Evolutionary conservation across 2,888 invertebrate genomes (phyloP), one percentile per base, ranked within the genome.

Genomic region (Anarsia innoxiella): DNA sequence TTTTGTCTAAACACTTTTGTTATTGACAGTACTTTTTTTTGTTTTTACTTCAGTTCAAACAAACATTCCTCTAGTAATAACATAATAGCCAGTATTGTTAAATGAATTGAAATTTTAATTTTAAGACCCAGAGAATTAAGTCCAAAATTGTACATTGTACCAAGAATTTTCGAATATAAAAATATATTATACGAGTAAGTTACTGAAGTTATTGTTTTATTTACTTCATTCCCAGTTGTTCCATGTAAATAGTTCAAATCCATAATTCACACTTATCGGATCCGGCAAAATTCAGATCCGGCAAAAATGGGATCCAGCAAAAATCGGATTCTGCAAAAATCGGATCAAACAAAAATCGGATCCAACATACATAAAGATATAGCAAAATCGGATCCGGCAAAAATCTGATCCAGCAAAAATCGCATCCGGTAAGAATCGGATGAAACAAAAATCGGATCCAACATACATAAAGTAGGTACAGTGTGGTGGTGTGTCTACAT

Each of bases 81-180:
- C 6, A 19, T 23, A 33, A 28, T 37, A 23, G 11, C 12, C 25
- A 25, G 25, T 4, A 25, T 25, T 25, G 25, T 25, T 25, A 25
- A 9, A 4, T n/a, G 19, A 25, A n/a, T n/a, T 35, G 27, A 46
- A 57, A 51, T 59, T 56, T 62, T 59, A 53, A 57, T 66, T 52
- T 49, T 60, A 67, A 68, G 60, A 44, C 51, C 55, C 61, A 54
- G 60, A 57, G 46, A 59, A 48, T 55, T 68, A 70, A 67, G 74
- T 74, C 73, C 71, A 63, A 66, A 54, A 60, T 57, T 75, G 79
- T 79, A 82, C 59, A 82, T 78, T 82, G 69, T 77, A 79, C 62
- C 76, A 69, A 70, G 64, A 74, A 78, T 68, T 77, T 80, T 78
- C 69, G 68, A 79, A 69, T 57, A 68, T 68, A 69, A 68, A 71